Percentiles rank a stretch among this genome's conserved stretches.
phyloP scores from a whole-genome alignment of 2,888 invertebrate species.

The Drosophila fulvimacula region DNA sequence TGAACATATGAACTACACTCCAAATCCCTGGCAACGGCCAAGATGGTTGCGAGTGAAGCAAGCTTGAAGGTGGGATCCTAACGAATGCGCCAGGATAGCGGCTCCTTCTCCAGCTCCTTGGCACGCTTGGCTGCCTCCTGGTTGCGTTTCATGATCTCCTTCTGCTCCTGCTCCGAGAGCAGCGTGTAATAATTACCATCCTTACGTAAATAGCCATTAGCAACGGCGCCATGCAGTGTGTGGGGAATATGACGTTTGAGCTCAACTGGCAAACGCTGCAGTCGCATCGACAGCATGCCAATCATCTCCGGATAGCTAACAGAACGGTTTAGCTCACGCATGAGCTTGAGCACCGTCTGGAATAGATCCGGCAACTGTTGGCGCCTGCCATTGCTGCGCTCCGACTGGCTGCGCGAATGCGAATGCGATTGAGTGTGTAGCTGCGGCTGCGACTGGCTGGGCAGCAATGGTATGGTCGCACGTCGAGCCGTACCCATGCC shows the following conservation, averaged over 20 bases:
- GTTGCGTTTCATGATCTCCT: constrained; percentile 55
- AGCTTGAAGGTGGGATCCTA: constrained; percentile 16
- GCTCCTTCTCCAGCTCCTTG: constrained; percentile 67
- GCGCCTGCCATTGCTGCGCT: constrained; percentile 13
- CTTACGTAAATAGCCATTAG: constrained; percentile 61
- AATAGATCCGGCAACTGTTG: constrained; percentile 54
- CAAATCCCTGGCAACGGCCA: constrained; percentile 13
- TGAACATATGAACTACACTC: constrained; percentile 21
- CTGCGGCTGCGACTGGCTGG: constrained; percentile 47
- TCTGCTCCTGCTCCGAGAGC: constrained; percentile 58
- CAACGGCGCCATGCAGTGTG: constrained; percentile 51
- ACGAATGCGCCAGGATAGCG: constrained; percentile 69
- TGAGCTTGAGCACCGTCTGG: constrained; percentile 39
- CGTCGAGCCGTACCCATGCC: background rate
- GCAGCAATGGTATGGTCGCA: constrained; percentile 2
- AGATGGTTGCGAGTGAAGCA: background rate
- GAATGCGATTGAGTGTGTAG: constrained; percentile 12
- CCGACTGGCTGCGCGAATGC: background rate
- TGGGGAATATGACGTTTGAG: constrained; percentile 66
- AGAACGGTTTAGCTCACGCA: constrained; percentile 52
- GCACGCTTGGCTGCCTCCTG: constrained; percentile 61
- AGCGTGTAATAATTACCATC: constrained; percentile 57
- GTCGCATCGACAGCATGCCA: constrained; percentile 39
- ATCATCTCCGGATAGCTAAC: constrained; percentile 65
- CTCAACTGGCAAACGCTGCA: constrained; percentile 55